Conservation (phyloP, 64 coral and sea anemone genomes). For the Actinia tenebrosa region DNA sequence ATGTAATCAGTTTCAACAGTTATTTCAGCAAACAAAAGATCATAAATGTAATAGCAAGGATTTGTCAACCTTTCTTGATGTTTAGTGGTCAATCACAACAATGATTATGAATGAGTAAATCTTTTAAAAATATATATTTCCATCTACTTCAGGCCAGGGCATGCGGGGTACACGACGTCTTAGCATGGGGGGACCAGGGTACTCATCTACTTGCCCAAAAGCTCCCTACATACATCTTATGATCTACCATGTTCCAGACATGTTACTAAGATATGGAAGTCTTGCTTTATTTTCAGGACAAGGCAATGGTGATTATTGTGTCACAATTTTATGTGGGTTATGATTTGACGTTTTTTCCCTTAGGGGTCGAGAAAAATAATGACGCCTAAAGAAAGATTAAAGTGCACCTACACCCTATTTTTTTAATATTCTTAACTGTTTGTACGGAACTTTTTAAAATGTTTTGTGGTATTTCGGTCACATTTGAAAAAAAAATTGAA, state of each 20-base stretch:
- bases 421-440: not conserved
- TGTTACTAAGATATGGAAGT: slow-evolving; percentile 18
- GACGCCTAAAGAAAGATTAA: slow-evolving; percentile 33
- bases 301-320: slow-evolving; percentile 10
- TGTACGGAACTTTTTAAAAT: not conserved
- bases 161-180: slow-evolving; percentile 33
- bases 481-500: too few relatives aligned
- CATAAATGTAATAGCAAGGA: too few relatives aligned
- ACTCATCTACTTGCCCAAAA: slow-evolving; percentile 21
- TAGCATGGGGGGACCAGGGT: slow-evolving; percentile 45
- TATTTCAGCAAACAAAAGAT: too few relatives aligned
- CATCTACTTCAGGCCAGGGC: slow-evolving; percentile 16
- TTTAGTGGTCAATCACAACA: not conserved
- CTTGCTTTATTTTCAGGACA: slow-evolving; percentile 30
- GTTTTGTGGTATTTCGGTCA: not conserved
- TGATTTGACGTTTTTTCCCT: not conserved
- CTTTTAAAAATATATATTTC: not conserved
- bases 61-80: too few relatives aligned
- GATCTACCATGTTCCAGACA: slow-evolving; percentile 29
- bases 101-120: not conserved
- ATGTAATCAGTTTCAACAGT: too few relatives aligned
- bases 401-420: not conserved
- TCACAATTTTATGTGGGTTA: not conserved
- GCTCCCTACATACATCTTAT: slow-evolving; percentile 48
- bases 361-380: slow-evolving; percentile 40